Percentiles rank a stretch among this genome's conserved stretches.
Conservation (phyloP, 2,888 invertebrate genomes). For the Listrodromus nycthemerus region DNA sequence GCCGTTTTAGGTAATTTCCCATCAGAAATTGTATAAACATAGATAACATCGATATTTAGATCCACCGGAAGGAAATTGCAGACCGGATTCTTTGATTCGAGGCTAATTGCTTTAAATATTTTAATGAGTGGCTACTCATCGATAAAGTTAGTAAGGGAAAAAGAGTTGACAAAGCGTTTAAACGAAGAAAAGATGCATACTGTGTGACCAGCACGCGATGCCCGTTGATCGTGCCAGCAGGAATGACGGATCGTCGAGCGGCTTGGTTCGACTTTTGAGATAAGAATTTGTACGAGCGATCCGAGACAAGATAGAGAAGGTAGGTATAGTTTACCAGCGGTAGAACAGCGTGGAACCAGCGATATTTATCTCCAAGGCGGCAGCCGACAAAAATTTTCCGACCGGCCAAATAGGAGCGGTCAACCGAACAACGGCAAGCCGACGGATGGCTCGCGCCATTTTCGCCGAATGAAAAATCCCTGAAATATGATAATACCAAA, state of each 20-base stretch:
- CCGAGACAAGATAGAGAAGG: slow-evolving; percentile 71
- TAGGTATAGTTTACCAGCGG: slow-evolving; percentile 49
- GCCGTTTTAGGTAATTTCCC: neutral
- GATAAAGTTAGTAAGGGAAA: neutral
- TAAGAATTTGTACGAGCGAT: slow-evolving; percentile 77
- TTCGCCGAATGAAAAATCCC: slow-evolving; percentile 76
- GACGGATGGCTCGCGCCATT: slow-evolving; percentile 45
- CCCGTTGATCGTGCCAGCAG: slow-evolving; percentile 16
- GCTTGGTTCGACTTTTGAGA: slow-evolving; percentile 70
- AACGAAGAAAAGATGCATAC: neutral
- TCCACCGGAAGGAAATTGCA: neutral
- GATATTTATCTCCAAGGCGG: slow-evolving; percentile 72
- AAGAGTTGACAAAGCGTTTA: slow-evolving; percentile 25
- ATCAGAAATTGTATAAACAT: neutral
- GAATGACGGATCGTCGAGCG: slow-evolving; percentile 72
- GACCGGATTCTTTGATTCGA: neutral
- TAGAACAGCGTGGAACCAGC: slow-evolving; percentile 33
- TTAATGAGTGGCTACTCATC: neutral
- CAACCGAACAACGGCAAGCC: slow-evolving; percentile 28
- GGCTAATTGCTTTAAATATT: neutral
- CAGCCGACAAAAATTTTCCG: slow-evolving; percentile 73
- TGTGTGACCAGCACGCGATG: slow-evolving; percentile 39
- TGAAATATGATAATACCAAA: slow-evolving; percentile 78
- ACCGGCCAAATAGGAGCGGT: slow-evolving; percentile 56
- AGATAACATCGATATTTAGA: neutral